Conservation (phyloP, 2,113 vertebrate species). For the Trochalopteron elliotii region DNA sequence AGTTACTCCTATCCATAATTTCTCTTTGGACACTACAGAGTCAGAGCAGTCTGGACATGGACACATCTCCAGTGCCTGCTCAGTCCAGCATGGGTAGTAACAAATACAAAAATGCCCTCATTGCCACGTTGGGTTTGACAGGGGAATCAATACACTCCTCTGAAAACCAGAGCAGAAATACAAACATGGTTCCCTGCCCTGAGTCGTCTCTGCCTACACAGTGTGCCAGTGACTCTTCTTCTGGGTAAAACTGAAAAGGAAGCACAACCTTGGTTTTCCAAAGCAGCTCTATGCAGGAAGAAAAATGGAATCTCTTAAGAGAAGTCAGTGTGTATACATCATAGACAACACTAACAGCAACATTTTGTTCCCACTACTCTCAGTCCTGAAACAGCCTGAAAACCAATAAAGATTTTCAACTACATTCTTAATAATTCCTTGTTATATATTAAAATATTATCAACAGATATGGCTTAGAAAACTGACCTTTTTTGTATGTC, state of each 20-base stretch:
- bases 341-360: neutral
- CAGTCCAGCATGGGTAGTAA: neutral
- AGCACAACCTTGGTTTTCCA: neutral
- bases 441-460: neutral
- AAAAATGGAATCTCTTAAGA: neutral
- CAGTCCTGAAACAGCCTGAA: neutral
- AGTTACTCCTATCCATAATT: neutral
- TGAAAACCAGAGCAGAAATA: neutral
- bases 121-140: neutral
- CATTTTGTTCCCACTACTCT: neutral
- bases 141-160: neutral
- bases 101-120: rapidly evolving
- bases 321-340: neutral
- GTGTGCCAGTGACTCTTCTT: neutral
- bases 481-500: neutral
- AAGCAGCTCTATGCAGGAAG: neutral
- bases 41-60: neutral
- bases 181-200: neutral
- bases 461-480: neutral
- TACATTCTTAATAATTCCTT: neutral
- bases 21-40: neutral
- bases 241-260: neutral
- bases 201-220: neutral
- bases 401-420: neutral
- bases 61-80: neutral